A percentile compares a stretch with the other conserved stretches of the same genome.
Evolutionary conservation across 2,797 vertebrate species (phyloP).

Genomic region (Chanos chanos): DNA sequence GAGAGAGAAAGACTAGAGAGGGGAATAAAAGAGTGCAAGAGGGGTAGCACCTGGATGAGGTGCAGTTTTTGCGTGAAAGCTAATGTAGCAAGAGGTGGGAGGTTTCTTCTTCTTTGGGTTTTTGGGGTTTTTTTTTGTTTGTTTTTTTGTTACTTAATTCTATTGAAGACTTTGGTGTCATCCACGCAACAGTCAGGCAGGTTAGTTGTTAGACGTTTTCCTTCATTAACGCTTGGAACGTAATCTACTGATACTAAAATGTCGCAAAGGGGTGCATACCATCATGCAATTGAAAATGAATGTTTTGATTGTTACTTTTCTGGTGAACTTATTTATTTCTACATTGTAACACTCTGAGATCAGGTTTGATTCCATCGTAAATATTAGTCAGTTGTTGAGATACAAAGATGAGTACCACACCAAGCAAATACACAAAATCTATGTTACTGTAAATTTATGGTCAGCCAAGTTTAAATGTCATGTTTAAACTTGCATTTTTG

Average conservation of each 20-base stretch:
- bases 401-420: conserved; percentile 21
- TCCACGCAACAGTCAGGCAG: conserved; percentile 25
- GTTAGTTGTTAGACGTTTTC: conserved; percentile 29
- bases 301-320: too few species aligned
- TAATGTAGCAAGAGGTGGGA: conserved; percentile 23
- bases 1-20: neutral
- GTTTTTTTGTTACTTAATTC: conserved; percentile 6
- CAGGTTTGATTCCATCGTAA: neutral
- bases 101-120: neutral
- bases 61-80: conserved; percentile 31
- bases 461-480: conserved; percentile 33
- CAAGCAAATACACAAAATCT: conserved; percentile 3
- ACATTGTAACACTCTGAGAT: neutral
- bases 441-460: conserved; percentile 9
- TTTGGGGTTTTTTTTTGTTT: neutral
- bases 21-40: neutral
- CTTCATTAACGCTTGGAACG: neutral
- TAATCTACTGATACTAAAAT: conserved; percentile 4
- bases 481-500: conserved; percentile 11
- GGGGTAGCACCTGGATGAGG: conserved; percentile 38
- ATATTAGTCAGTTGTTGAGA: conserved; percentile 10
- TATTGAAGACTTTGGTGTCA: conserved; percentile 27
- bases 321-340: too few species aligned
- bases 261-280: neutral
- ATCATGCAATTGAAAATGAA: conserved; percentile 2